Conservation (phyloP, 2,888 invertebrate genomes). For the Sympetrum striolatum region DNA sequence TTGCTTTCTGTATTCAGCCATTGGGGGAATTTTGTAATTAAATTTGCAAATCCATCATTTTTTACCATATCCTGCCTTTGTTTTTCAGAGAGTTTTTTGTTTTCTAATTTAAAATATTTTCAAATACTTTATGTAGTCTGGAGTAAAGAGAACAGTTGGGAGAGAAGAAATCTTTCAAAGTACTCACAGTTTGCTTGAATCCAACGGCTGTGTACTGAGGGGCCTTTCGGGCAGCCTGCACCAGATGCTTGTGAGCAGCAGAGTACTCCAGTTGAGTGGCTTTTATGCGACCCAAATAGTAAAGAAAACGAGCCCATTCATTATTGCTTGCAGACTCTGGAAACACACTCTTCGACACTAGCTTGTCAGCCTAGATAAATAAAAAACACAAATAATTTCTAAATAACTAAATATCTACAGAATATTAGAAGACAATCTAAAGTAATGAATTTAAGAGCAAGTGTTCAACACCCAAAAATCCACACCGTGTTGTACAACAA, state of each 20-base stretch:
- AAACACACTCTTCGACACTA: slow-evolving; percentile 95
- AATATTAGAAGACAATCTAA: no score
- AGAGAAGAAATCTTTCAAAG: no score
- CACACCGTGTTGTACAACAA: no score
- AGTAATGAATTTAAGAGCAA: background rate
- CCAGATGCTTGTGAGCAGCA: slow-evolving; percentile 94
- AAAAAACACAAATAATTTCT: background rate
- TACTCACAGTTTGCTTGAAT: slow-evolving; percentile 89
- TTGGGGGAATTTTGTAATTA: no score
- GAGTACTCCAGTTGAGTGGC: slow-evolving; percentile 98
- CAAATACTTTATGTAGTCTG: no score
- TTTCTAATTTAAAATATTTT: no score
- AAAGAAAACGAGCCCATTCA: slow-evolving; percentile 97
- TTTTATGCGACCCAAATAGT: slow-evolving; percentile 96
- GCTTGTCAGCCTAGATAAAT: slow-evolving; percentile 78
- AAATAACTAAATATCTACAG: background rate
- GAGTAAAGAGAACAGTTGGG: no score
- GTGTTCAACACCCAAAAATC: background rate
- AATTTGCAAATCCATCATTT: no score
- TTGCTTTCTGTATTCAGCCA: no score
- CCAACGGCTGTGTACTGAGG: slow-evolving; percentile 98
- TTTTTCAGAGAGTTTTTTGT: no score
- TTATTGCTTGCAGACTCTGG: slow-evolving; percentile 98
- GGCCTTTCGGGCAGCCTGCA: slow-evolving; percentile 94
- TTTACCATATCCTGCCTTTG: no score